phyloP scores from a whole-genome alignment of 2,888 invertebrate species.

The Cheilosia grossa region DNA sequence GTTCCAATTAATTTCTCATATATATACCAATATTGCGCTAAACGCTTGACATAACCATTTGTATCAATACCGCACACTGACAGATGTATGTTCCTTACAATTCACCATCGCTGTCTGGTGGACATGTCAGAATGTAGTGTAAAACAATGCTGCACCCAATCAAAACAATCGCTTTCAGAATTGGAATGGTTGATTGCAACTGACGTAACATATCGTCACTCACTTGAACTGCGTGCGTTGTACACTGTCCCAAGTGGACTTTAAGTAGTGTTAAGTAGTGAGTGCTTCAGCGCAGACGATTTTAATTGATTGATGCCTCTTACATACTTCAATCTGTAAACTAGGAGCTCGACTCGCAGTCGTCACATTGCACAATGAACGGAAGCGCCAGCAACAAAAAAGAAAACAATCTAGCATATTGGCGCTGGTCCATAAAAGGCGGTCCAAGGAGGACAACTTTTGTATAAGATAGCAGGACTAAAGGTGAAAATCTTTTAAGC shows the following conservation, averaged over 20 bases:
- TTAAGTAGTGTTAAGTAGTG: constrained; percentile 58
- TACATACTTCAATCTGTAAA: constrained; percentile 29
- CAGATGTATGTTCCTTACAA: neutral
- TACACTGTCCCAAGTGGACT: constrained; percentile 25
- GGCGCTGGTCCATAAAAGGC: neutral
- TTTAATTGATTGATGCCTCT: constrained; percentile 61
- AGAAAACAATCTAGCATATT: constrained; percentile 1
- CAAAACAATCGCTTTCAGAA: constrained; percentile 30
- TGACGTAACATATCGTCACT: constrained; percentile 34
- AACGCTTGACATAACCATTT: neutral
- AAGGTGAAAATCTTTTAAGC: constrained; percentile 31
- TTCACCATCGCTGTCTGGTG: neutral
- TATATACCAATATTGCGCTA: neutral
- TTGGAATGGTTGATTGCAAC: constrained; percentile 15
- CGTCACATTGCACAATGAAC: neutral
- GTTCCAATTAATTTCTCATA: neutral
- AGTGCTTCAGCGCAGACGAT: constrained; percentile 34
- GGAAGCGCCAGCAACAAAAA: neutral
- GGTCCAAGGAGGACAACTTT: neutral
- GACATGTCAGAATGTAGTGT: neutral
- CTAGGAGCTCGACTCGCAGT: constrained; percentile 1
- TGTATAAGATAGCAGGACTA: neutral
- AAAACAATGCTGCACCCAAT: constrained; percentile 39
- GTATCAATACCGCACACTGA: constrained; percentile 19
- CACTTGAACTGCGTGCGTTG: constrained; percentile 42